Percentiles rank a stretch among this genome's conserved stretches.
Conservation (phyloP, 2,888 invertebrate species). For the Apoderus coryli region DNA sequence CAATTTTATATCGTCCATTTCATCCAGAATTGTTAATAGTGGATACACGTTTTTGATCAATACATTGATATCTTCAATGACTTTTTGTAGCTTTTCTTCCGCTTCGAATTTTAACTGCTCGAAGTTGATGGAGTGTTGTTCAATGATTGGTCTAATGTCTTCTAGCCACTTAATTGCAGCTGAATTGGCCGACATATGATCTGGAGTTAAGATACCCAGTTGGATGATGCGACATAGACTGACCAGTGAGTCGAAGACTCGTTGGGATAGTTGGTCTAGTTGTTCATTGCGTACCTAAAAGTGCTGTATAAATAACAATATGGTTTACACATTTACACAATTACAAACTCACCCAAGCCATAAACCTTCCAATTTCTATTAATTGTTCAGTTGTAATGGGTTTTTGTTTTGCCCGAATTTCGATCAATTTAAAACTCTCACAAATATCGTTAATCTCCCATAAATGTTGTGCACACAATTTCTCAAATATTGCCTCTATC, state of each 20-base stretch:
- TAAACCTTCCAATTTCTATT: slow-evolving; percentile 62
- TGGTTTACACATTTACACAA: too few species aligned
- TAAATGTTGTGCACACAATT: slow-evolving; percentile 47
- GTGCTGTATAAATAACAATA: too few species aligned
- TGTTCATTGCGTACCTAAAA: slow-evolving; percentile 56
- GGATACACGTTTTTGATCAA: slow-evolving; percentile 60
- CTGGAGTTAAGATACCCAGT: slow-evolving; percentile 52
- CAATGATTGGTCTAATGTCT: slow-evolving; percentile 64
- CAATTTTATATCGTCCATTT: slow-evolving; percentile 65
- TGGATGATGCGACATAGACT: slow-evolving; percentile 57
- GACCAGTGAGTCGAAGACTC: slow-evolving; percentile 50
- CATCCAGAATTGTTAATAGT: slow-evolving; percentile 60
- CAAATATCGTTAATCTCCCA: slow-evolving; percentile 52
- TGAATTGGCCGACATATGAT: slow-evolving; percentile 64
- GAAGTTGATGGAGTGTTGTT: slow-evolving; percentile 57
- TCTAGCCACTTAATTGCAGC: slow-evolving; percentile 69
- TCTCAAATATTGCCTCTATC: slow-evolving; percentile 43
- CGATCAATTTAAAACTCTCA: slow-evolving; percentile 53
- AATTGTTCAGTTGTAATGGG: slow-evolving; percentile 69
- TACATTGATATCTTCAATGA: slow-evolving; percentile 52
- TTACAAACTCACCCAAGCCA: slow-evolving; percentile 60
- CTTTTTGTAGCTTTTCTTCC: slow-evolving; percentile 60
- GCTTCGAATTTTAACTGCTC: slow-evolving; percentile 70
- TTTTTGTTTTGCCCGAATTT: slow-evolving; percentile 48
- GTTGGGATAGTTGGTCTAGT: slow-evolving; percentile 49